A percentile compares a stretch with the other conserved stretches of the same genome.
phyloP scores from a whole-genome alignment of 2,797 vertebrate species.

The Sebastes steindachneri region DNA sequence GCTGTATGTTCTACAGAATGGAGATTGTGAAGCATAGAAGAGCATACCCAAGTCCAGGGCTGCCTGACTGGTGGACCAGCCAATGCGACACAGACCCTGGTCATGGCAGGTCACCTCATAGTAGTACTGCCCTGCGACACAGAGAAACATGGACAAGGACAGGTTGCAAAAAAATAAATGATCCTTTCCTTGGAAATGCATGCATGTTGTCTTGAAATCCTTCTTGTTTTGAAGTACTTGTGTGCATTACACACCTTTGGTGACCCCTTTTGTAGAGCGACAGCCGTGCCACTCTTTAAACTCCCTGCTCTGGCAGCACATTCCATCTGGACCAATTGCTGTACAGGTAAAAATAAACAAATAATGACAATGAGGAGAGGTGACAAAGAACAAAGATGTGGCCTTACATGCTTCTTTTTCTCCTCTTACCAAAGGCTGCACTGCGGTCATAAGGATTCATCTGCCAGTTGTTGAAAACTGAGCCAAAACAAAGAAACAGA shows the following conservation, averaged over 20 bases:
- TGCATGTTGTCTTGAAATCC: not conserved
- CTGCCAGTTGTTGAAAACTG: conserved; percentile 98
- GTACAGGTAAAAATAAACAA: conserved; percentile 21
- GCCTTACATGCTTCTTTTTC: not conserved
- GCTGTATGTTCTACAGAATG: not conserved
- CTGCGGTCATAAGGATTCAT: conserved; percentile 99
- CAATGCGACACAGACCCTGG: conserved; percentile 94
- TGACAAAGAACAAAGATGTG: not conserved
- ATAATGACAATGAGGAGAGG: not conserved
- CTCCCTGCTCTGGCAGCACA: conserved; percentile 98
- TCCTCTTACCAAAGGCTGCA: conserved; percentile 92
- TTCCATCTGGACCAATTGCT: conserved; percentile 95
- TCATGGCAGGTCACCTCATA: conserved; percentile 96
- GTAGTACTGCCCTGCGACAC: conserved; percentile 89
- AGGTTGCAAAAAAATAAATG: not conserved
- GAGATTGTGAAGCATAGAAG: not conserved
- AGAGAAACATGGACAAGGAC: not conserved
- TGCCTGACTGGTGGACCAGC: conserved; percentile 94
- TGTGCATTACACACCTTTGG: conserved; percentile 86
- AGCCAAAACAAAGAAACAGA: conserved; percentile 4
- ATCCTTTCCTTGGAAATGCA: not conserved
- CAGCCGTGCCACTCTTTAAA: conserved; percentile 99
- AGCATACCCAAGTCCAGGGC: conserved; percentile 92
- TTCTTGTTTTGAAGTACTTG: not conserved
- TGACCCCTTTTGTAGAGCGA: conserved; percentile 91